These are phyloP conservation scores for Lasioglossum zephyrum DNA, from an alignment of 2,888 invertebrate genomes.

Conservation along the genomic window DNA sequence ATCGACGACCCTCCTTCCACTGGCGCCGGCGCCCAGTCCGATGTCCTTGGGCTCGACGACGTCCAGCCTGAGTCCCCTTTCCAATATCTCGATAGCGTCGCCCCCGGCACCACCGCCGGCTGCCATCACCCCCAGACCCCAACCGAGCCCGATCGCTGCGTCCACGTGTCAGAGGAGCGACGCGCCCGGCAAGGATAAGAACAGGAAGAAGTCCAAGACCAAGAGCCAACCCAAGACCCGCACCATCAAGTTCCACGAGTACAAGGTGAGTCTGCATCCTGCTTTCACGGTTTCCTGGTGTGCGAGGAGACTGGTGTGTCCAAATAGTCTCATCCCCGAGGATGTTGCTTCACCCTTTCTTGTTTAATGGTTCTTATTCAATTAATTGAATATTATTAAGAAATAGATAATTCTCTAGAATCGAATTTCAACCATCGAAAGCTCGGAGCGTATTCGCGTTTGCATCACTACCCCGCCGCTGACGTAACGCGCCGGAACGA, in stretches of 20 bases:
- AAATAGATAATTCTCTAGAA: neutral
- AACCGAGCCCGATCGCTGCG: slow-evolving; percentile 82
- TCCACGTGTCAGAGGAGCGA: slow-evolving; percentile 87
- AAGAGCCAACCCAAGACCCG: slow-evolving; percentile 92
- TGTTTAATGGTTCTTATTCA: neutral
- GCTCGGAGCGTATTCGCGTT: neutral
- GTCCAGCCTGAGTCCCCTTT: slow-evolving; percentile 89
- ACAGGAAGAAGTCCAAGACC: slow-evolving; percentile 92
- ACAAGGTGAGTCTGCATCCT: slow-evolving; percentile 86
- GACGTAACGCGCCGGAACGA: slow-evolving; percentile 4
- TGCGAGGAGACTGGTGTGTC: neutral
- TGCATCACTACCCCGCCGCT: neutral
- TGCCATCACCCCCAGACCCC: slow-evolving; percentile 85
- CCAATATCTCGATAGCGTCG: slow-evolving; percentile 87
- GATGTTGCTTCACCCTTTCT: neutral
- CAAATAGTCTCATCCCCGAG: neutral
- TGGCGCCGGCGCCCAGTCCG: slow-evolving; percentile 85
- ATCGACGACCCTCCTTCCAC: slow-evolving; percentile 84
- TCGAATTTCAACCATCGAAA: neutral
- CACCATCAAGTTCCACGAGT: slow-evolving; percentile 98
- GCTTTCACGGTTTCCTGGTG: neutral
- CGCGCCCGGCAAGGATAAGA: slow-evolving; percentile 88
- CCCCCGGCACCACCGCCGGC: slow-evolving; percentile 86
- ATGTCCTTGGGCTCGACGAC: slow-evolving; percentile 87
- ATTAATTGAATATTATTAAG: too few relatives aligned